Percentiles rank a stretch among this genome's conserved stretches.
Evolutionary conservation across 2,888 invertebrate genomes (phyloP).

Genomic region (Deilephila porcellus): DNA sequence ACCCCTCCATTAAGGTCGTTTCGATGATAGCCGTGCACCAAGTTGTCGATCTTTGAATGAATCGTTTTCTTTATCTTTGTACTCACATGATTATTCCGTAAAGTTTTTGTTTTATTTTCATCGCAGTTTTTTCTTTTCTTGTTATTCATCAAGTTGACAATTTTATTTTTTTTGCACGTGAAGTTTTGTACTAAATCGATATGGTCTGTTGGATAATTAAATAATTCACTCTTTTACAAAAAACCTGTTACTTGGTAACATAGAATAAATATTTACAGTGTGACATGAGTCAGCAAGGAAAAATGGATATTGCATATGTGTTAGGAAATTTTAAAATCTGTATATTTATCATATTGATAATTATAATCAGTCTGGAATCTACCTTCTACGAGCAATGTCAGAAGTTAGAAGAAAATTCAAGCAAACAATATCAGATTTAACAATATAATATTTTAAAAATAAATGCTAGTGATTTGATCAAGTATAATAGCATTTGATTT

Average conservation of each 20-base stretch:
- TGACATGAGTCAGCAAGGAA: background rate
- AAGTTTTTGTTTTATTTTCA: no score
- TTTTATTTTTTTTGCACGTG: background rate
- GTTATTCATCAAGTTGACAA: background rate
- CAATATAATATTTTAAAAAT: no score
- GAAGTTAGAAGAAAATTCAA: background rate
- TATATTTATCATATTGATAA: no score
- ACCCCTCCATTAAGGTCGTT: no score
- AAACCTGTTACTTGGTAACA: constrained; percentile 5
- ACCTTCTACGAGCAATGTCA: background rate
- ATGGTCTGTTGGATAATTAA: background rate
- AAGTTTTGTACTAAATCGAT: constrained; percentile 15
- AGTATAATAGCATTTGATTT: background rate
- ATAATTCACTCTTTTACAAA: background rate
- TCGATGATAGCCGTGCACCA: no score
- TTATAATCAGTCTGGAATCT: no score
- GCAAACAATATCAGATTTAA: background rate
- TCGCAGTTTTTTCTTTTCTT: background rate
- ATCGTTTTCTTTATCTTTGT: background rate
- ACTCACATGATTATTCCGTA: no score
- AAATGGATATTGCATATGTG: background rate
- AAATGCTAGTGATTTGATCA: background rate
- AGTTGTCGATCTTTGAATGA: no score
- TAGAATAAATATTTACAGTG: background rate
- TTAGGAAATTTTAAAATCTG: no score